Conservation (phyloP, 2,797 vertebrate species). For the Manis crassicaudata region DNA sequence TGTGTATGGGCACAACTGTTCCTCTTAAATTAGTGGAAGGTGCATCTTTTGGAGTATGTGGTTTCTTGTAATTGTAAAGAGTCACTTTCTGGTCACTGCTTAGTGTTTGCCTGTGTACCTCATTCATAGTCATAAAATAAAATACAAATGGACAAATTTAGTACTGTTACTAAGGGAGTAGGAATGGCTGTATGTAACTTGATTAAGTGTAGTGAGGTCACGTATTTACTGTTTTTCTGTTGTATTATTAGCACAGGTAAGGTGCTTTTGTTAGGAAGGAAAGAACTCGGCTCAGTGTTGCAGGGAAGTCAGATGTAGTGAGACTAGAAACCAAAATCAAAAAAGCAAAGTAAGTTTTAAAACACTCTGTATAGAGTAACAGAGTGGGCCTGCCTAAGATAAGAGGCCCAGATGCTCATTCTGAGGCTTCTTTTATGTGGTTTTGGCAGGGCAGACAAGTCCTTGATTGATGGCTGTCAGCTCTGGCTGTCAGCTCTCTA, state of each 20-base stretch:
- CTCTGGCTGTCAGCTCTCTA: no score
- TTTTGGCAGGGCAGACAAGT: no score
- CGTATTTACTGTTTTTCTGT: neutral
- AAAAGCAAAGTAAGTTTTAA: no score
- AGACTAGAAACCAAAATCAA: no score
- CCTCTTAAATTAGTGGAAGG: neutral
- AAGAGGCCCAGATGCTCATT: no score
- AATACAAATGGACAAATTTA: neutral
- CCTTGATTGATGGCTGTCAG: no score
- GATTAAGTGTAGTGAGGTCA: neutral
- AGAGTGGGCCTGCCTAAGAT: no score
- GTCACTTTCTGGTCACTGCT: neutral
- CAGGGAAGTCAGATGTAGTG: no score
- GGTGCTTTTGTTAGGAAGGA: neutral
- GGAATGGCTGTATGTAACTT: neutral
- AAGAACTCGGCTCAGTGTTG: no score
- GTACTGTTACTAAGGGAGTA: neutral
- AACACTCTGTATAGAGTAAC: no score
- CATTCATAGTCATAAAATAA: neutral
- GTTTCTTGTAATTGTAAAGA: neutral
- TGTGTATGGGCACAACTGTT: neutral
- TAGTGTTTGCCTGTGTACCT: constrained; percentile 17
- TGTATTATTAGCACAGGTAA: neutral
- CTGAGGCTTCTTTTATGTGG: no score
- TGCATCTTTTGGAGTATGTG: neutral